phyloP scores from a whole-genome alignment of 2,797 vertebrate genomes.

The Coregonus sp. region DNA sequence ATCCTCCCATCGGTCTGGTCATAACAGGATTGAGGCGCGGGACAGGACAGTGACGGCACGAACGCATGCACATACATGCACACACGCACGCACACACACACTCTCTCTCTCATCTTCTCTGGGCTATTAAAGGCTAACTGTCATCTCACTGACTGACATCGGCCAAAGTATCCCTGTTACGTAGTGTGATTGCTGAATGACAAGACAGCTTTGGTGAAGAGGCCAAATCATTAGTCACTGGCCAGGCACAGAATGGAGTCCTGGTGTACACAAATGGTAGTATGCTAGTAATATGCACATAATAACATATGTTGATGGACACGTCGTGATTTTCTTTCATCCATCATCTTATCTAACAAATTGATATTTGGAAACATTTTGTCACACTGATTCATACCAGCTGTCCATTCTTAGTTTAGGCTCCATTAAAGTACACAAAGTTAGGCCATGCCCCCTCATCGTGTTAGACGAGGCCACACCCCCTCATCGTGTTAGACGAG shows the following conservation, averaged over 20 bases:
- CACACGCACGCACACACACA: slow-evolving; percentile 11
- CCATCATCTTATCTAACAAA: background rate
- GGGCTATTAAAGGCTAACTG: background rate
- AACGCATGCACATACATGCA: slow-evolving; percentile 5
- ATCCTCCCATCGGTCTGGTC: background rate
- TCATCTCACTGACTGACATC: background rate
- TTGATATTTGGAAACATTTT: background rate
- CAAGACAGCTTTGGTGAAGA: background rate
- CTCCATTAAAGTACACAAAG: too few relatives aligned
- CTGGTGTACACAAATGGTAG: background rate
- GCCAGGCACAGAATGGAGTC: background rate
- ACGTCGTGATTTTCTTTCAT: background rate
- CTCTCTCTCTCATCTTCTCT: slow-evolving; percentile 21
- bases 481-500: too few relatives aligned
- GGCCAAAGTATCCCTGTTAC: background rate
- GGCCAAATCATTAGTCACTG: background rate
- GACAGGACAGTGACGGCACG: background rate
- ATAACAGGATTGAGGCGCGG: background rate
- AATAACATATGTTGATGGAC: background rate
- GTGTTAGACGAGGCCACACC: too few relatives aligned
- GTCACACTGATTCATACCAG: background rate
- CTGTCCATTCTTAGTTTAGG: background rate
- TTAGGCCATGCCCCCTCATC: too few relatives aligned
- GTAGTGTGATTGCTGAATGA: background rate
- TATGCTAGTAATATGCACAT: background rate